Base-by-base conservation (phyloP, 2,113 vertebrate species). In the Falcunculus frontatus region DNA sequence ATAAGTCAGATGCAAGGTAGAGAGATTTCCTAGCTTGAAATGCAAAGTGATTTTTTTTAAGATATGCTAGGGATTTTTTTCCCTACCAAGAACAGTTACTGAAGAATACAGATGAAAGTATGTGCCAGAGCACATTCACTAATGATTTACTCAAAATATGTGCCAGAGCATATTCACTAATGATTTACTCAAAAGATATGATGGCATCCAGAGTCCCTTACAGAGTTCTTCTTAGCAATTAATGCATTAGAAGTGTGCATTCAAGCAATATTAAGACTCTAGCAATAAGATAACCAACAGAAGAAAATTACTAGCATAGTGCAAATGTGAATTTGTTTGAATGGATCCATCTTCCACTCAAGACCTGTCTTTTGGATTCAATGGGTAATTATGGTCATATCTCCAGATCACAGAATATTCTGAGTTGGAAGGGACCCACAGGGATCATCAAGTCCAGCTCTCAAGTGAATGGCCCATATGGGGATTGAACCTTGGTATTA, bases 11-110 rank as follows among this genome's bases (percentile, higher is more conserved):
- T 73, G 72, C 68, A 95, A 88, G 11, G 6, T 39, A 85, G 50
- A 85, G 77, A 95, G 67, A 87, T 96, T 94, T 87, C 85, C 90
- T 84, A 86, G 63, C 73, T 95, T 96, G 92, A 96, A 96, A 96
- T 95, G 87, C 87, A 95, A 95, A 96, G 64, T 6, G 7, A 50
- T 85, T 90, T 84, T 74, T 92, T 96, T 90, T 27, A 65, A 84
- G 60, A 78, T 83, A 78, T 79, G 70, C 75, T 86, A 37, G 35
- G 18, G 21, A 30, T 64, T 70, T 90, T 92, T 96, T 93, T 87
- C 63, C 80, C 67, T 78, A 74, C 55, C 37, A 84, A 87, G 76
- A 96, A 47, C 25, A 74, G 73, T 67, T 75, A 47, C 73, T 89
- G 76, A 88, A 76, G 73, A 95, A 77, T 88, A 82, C 68, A 95